These are phyloP conservation scores for Gallinago jamesoni DNA, from an alignment of 2,113 vertebrate species.

Conservation along the genomic window DNA sequence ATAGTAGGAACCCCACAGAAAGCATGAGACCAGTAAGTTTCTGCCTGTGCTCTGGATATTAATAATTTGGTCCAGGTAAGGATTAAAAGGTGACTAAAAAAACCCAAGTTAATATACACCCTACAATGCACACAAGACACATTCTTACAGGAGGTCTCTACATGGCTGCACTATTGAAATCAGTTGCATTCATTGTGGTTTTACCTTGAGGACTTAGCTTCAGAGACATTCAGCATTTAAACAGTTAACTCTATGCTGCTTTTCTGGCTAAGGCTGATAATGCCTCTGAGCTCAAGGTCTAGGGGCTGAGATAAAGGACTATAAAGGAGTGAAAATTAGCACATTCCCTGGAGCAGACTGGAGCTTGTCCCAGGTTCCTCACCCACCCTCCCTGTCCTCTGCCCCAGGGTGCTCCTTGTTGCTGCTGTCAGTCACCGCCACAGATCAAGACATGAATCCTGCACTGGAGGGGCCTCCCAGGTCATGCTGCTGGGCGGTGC, in stretches of 20 bases:
- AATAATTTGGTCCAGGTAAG: neutral
- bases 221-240: neutral
- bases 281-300: constrained; percentile 64
- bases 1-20: neutral
- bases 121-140: neutral
- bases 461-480: constrained; percentile 3
- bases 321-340: constrained; percentile 66
- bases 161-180: neutral
- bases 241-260: constrained; percentile 39
- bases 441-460: constrained; percentile 75
- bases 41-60: neutral
- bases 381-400: constrained; percentile 43
- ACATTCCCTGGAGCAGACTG: constrained; percentile 59
- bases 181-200: neutral
- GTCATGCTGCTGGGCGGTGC: neutral
- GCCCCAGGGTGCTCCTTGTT: constrained; percentile 48
- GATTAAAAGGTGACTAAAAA: neutral
- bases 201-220: neutral
- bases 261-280: constrained; percentile 32
- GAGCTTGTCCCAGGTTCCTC: constrained; percentile 29
- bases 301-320: constrained; percentile 57
- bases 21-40: neutral
- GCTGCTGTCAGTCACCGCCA: constrained; percentile 64
- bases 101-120: neutral
- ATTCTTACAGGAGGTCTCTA: neutral